Percentiles rank a stretch among this genome's conserved stretches.
Evolutionary conservation across 2,888 invertebrate genomes (phyloP).

Genomic region (Drosophila incognita): DNA sequence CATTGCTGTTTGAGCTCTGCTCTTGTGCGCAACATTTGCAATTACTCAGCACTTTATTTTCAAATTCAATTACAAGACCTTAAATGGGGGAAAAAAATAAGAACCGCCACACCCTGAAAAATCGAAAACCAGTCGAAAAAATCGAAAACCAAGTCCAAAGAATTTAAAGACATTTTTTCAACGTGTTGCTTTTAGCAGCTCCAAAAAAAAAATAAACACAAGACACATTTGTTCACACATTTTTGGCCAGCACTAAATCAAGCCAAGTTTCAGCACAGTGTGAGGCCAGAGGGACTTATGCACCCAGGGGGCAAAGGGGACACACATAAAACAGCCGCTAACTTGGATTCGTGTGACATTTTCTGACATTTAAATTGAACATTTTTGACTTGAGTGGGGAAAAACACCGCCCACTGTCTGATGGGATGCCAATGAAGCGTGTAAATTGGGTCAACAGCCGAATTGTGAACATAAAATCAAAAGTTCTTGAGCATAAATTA

Average conservation of each 20-base stretch:
- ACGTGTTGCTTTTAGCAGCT: slow-evolving; percentile 54
- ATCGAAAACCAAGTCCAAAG: slow-evolving; percentile 20
- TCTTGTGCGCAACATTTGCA: slow-evolving; percentile 13
- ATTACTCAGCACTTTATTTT: slow-evolving; percentile 31
- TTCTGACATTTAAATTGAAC: slow-evolving; percentile 60
- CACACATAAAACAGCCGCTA: slow-evolving; percentile 34
- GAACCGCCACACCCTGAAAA: slow-evolving; percentile 33
- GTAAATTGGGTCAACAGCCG: slow-evolving; percentile 43
- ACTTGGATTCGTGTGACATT: slow-evolving; percentile 55
- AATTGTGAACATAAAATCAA: slow-evolving; percentile 48
- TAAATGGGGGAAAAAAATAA: slow-evolving; percentile 26
- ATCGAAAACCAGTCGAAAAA: not conserved
- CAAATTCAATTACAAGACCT: slow-evolving; percentile 37
- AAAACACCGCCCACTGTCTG: slow-evolving; percentile 17
- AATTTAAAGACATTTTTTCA: slow-evolving; percentile 50
- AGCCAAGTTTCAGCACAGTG: not conserved
- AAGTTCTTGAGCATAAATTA: slow-evolving; percentile 55
- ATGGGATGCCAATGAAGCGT: slow-evolving; percentile 28
- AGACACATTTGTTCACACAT: slow-evolving; percentile 44
- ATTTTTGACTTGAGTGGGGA: not conserved
- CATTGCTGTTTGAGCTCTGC: slow-evolving; percentile 3
- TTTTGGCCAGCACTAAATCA: slow-evolving; percentile 35
- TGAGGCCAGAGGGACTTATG: not conserved
- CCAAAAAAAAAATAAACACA: slow-evolving; percentile 4
- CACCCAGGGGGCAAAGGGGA: not conserved